Conservation (phyloP, 2,797 vertebrate species). For the Amphiprion clarkii region DNA sequence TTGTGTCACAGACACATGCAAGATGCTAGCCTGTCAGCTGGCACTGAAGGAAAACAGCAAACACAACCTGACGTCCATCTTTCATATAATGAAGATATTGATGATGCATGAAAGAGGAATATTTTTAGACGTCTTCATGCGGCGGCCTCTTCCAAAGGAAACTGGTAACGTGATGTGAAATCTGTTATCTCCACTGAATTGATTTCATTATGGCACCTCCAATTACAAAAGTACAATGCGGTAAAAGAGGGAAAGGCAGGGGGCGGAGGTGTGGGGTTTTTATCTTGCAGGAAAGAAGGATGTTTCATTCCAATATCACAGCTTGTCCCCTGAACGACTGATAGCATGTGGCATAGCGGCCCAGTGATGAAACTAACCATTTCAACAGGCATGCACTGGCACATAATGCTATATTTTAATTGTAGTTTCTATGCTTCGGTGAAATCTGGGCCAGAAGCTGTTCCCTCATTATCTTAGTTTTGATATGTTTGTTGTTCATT, state of each 20-base stretch:
- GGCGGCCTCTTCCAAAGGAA: slow-evolving; percentile 67
- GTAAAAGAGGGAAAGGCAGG: slow-evolving; percentile 53
- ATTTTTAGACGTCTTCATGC: slow-evolving; percentile 81
- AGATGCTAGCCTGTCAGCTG: slow-evolving; percentile 83
- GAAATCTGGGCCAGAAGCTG: slow-evolving; percentile 68
- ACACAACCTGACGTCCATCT: slow-evolving; percentile 82
- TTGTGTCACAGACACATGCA: slow-evolving; percentile 76
- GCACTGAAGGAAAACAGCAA: slow-evolving; percentile 78
- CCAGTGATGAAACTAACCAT: slow-evolving; percentile 57
- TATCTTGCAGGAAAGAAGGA: slow-evolving; percentile 53
- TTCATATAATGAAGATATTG: slow-evolving; percentile 87
- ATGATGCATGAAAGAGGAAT: slow-evolving; percentile 86
- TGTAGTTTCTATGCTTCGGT: slow-evolving; percentile 59
- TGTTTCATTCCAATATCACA: slow-evolving; percentile 72
- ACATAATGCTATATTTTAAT: slow-evolving; percentile 58
- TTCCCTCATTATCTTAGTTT: slow-evolving; percentile 60
- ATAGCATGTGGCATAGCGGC: slow-evolving; percentile 65
- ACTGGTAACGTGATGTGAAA: slow-evolving; percentile 81
- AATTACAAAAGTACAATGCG: slow-evolving; percentile 75
- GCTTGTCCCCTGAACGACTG: slow-evolving; percentile 65
- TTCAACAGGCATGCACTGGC: slow-evolving; percentile 64
- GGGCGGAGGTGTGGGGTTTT: slow-evolving; percentile 57
- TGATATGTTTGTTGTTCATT: slow-evolving; percentile 65
- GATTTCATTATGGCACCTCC: slow-evolving; percentile 78
- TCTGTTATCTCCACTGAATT: slow-evolving; percentile 80